Conservation (phyloP, 2,888 invertebrate genomes). For the Himalopsyche tibetana region DNA sequence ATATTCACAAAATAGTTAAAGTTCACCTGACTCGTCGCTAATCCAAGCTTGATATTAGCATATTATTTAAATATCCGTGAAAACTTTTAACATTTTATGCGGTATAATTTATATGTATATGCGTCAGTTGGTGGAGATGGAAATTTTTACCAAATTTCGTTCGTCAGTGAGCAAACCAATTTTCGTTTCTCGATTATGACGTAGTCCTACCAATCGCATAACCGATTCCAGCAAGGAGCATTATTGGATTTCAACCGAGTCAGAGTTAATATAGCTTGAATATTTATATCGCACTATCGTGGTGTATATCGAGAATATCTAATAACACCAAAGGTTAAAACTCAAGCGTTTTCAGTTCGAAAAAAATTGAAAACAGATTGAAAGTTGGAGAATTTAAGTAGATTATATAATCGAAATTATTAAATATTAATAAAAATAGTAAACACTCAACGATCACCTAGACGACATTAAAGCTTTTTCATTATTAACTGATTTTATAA, state of each 20-base stretch:
- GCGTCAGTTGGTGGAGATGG: conserved; percentile 4
- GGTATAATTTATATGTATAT: conserved; percentile 1
- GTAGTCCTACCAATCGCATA: conserved; percentile 12
- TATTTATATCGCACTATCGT: conserved; percentile 39
- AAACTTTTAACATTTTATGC: no score
- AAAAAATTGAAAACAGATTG: no score
- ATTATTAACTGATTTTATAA: no score
- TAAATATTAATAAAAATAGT: no score
- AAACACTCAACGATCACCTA: no score
- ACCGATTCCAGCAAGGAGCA: conserved; percentile 13
- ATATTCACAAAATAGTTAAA: no score
- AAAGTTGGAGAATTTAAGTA: no score
- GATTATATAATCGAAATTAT: no score
- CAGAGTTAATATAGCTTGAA: conserved; percentile 22
- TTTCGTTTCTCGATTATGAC: conserved; percentile 35
- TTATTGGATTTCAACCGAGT: conserved; percentile 19
- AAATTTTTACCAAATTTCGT: conserved; percentile 38
- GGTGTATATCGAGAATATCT: conserved; percentile 19
- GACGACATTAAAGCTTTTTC: no score
- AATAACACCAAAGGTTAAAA: conserved; percentile 15
- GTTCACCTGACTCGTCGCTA: no score
- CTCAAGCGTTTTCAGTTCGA: background rate
- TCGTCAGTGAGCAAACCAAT: conserved; percentile 42
- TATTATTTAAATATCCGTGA: no score
- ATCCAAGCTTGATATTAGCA: no score